phyloP scores from a whole-genome alignment of 1,140 invertebrate species.

The Polypedilum pembai region DNA sequence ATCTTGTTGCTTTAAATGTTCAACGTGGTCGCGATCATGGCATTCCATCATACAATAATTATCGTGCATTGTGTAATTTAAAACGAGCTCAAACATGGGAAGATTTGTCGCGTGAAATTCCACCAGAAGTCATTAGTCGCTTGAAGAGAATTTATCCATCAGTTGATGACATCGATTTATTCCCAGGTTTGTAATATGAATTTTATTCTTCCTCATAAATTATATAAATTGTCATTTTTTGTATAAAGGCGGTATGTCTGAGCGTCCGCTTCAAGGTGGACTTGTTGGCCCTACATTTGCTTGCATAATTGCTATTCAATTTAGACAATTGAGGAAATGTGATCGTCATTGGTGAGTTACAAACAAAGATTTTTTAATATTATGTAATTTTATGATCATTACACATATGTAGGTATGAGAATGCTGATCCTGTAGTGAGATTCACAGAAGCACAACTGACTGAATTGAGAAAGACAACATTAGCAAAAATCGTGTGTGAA shows the following conservation, averaged over 20 bases:
- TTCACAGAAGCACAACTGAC: conserved; percentile 86
- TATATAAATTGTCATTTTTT: conserved; percentile 71
- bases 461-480: conserved; percentile 84
- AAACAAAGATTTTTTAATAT: no score
- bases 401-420: conserved; percentile 67
- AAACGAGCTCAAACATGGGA: conserved; percentile 70
- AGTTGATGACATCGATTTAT: conserved; percentile 92
- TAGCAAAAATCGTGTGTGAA: conserved; percentile 87
- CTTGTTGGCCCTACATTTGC: conserved; percentile 92
- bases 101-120: conserved; percentile 73
- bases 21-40: conserved; percentile 80
- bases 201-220: conserved; percentile 49
- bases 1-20: conserved; percentile 75
- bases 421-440: conserved; percentile 67
- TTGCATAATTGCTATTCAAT: conserved; percentile 92
- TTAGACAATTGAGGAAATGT: conserved; percentile 81
- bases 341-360: conserved; percentile 80
- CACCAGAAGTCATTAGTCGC: conserved; percentile 71
- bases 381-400: no score
- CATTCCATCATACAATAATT: conserved; percentile 77
- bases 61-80: conserved; percentile 74
- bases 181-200: conserved; percentile 67
- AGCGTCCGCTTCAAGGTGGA: conserved; percentile 74
- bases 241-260: conserved; percentile 90
- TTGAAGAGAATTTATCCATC: conserved; percentile 73